Conservation (phyloP, 2,888 invertebrate genomes). For the Stictocephala bisonia region DNA sequence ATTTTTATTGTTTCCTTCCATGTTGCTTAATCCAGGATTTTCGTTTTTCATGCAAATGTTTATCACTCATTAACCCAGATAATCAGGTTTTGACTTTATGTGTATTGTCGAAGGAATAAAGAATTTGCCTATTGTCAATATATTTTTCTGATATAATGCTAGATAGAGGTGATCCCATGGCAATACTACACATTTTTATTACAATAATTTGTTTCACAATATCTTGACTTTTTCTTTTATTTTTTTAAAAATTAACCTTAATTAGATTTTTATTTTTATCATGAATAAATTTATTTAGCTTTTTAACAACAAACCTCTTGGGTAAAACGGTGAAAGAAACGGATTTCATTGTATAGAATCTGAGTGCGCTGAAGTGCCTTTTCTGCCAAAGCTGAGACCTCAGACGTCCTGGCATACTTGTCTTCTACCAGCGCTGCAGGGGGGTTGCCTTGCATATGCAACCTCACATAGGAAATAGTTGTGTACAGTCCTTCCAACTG, state of each 20-base stretch:
- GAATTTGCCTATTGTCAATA: no score
- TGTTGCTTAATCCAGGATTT: no score
- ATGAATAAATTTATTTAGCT: not conserved
- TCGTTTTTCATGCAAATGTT: no score
- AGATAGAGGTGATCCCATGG: no score
- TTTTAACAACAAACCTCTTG: slow-evolving; percentile 39
- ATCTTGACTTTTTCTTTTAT: no score
- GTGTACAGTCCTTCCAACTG: slow-evolving; percentile 45
- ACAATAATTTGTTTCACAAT: not conserved
- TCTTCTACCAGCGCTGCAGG: slow-evolving; percentile 42
- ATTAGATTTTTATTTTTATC: not conserved
- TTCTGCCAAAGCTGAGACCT: slow-evolving; percentile 32
- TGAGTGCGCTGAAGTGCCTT: slow-evolving; percentile 40
- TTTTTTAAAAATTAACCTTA: no score
- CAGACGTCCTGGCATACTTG: slow-evolving; percentile 32
- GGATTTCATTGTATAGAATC: slow-evolving; percentile 44
- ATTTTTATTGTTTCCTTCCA: no score
- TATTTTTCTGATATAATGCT: no score
- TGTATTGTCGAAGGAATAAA: no score
- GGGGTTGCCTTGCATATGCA: slow-evolving; percentile 39
- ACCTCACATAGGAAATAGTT: slow-evolving; percentile 44
- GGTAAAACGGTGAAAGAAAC: slow-evolving; percentile 45
- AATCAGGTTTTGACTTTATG: no score
- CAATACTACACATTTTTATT: no score
- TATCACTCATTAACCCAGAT: no score